phyloP scores from a whole-genome alignment of 2,797 vertebrate genomes.

The Danio tinwini region DNA sequence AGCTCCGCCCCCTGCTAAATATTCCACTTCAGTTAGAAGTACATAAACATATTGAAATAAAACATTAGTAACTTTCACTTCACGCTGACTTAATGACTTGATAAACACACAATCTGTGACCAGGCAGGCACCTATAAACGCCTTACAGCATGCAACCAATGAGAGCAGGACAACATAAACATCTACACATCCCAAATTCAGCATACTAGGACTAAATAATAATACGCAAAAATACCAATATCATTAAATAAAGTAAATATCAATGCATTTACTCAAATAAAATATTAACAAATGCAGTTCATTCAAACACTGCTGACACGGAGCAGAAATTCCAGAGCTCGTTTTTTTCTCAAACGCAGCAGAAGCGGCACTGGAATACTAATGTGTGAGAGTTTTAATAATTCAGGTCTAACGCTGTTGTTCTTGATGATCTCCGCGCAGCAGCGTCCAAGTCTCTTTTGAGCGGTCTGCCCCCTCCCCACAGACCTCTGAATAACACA shows the following conservation, averaged over 20 bases:
- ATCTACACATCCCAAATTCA: no score
- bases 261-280: neutral
- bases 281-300: neutral
- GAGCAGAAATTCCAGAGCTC: neutral
- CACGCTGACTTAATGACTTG: no score
- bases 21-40: no score
- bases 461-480: neutral
- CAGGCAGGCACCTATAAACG: no score
- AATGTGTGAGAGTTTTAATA: conserved; percentile 43
- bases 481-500: conserved; percentile 5
- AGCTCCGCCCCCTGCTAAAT: no score
- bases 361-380: conserved; percentile 20
- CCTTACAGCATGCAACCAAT: no score
- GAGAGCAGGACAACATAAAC: no score
- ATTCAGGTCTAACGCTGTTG: conserved; percentile 23
- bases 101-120: no score
- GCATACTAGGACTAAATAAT: neutral
- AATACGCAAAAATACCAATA: neutral
- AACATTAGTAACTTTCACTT: no score
- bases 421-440: neutral
- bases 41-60: no score
- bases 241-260: no score
- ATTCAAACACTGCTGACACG: neutral
- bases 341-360: conserved; percentile 5
- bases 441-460: neutral